Conservation (phyloP, 2,113 vertebrate genomes). For the Theristicus caerulescens region DNA sequence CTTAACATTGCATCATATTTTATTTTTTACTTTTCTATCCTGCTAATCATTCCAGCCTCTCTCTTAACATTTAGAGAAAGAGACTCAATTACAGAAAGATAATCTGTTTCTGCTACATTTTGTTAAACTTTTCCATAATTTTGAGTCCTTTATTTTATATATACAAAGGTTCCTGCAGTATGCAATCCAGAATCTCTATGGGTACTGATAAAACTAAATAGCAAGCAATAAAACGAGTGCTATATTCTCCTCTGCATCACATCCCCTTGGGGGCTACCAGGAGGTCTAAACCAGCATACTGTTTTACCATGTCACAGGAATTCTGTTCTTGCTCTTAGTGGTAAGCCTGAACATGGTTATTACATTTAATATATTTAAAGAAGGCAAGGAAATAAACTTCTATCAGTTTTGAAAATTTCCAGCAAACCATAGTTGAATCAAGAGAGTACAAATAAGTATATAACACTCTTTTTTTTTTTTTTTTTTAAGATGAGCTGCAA, state of each 20-base stretch:
- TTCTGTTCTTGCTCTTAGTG: not conserved
- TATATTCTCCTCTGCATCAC: not conserved
- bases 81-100: not conserved
- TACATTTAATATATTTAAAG: not conserved
- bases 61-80: not conserved
- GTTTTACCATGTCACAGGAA: not conserved
- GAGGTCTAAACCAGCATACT: not conserved
- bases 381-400: not conserved
- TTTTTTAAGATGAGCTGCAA: not conserved
- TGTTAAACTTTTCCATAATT: not conserved
- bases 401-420: not conserved
- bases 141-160: not conserved
- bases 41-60: not conserved
- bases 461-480: not conserved
- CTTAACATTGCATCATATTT: constrained; percentile 53
- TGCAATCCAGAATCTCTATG: not conserved
- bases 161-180: not conserved
- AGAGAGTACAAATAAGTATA: not conserved
- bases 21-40: constrained; percentile 31
- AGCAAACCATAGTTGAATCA: not conserved
- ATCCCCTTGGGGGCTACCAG: not conserved
- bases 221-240: not conserved
- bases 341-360: not conserved
- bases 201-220: not conserved
- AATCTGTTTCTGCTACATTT: not conserved